Percentiles rank a stretch among this genome's conserved stretches.
These are phyloP conservation scores for Phoenicopterus ruber DNA, from an alignment of 2,113 vertebrate genomes.

Conservation along the genomic window DNA sequence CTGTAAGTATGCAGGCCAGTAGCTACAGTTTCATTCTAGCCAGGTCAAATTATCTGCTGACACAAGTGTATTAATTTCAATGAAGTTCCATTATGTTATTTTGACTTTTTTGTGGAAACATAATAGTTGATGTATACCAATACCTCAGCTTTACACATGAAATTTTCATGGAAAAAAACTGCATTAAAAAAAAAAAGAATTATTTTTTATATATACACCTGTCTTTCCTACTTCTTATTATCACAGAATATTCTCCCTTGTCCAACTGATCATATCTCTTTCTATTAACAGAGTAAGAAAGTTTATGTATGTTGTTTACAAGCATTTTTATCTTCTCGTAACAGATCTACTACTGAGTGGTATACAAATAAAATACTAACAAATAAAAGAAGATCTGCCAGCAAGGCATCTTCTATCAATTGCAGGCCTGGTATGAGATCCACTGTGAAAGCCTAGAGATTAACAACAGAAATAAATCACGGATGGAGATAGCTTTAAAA, in stretches of 20 bases:
- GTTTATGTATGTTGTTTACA: background rate
- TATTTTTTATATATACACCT: background rate
- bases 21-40: background rate
- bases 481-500: background rate
- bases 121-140: background rate
- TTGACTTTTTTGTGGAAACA: background rate
- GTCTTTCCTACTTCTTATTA: background rate
- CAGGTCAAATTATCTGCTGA: background rate
- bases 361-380: background rate
- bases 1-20: background rate
- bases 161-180: background rate
- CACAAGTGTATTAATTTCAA: background rate
- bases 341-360: background rate
- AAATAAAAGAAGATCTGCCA: background rate
- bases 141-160: background rate
- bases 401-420: background rate
- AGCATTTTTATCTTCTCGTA: background rate
- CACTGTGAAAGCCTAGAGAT: background rate
- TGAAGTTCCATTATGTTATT: background rate
- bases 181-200: background rate
- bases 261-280: background rate
- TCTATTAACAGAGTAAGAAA: background rate
- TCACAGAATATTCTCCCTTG: background rate
- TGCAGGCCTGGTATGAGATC: background rate
- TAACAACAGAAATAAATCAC: background rate